These are phyloP conservation scores for Bombus confusus DNA, from an alignment of 1,140 invertebrate genomes.

Conservation along the genomic window DNA sequence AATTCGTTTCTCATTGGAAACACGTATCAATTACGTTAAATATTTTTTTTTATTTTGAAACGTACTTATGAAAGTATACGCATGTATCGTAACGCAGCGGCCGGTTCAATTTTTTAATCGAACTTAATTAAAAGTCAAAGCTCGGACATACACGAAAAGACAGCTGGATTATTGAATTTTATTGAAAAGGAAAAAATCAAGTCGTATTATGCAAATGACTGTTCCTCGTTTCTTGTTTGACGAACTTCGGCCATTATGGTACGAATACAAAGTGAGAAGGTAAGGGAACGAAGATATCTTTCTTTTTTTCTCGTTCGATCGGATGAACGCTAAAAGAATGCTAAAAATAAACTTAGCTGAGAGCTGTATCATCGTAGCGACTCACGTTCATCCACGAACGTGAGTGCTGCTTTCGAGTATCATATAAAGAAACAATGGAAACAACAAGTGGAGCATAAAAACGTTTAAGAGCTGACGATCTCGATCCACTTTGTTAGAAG, in stretches of 20 bases:
- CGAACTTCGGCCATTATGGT: not conserved
- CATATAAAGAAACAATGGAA: not conserved
- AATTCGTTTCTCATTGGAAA: not conserved
- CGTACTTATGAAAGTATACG: not conserved
- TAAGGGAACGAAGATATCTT: not conserved
- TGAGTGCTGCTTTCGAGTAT: not conserved
- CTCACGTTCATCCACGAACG: not conserved
- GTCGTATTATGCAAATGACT: conserved; percentile 3
- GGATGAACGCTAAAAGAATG: not conserved
- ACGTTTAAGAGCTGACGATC: not conserved
- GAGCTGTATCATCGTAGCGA: not conserved
- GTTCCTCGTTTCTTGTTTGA: not conserved
- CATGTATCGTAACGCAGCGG: too few relatives aligned
- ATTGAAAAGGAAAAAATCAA: not conserved
- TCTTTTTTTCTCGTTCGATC: not conserved
- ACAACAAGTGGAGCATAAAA: not conserved
- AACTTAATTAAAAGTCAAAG: not conserved
- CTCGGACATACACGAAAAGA: fast-evolving
- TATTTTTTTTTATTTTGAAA: not conserved
- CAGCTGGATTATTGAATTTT: not conserved
- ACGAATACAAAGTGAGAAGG: not conserved
- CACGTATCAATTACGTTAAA: too few relatives aligned
- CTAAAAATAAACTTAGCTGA: not conserved
- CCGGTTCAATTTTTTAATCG: not conserved
- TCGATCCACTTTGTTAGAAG: not conserved